A percentile compares a stretch with the other conserved stretches of the same genome.
These are phyloP conservation scores for Drosophila heteroneura DNA, from an alignment of 2,888 invertebrate species.

Conservation along the genomic window DNA sequence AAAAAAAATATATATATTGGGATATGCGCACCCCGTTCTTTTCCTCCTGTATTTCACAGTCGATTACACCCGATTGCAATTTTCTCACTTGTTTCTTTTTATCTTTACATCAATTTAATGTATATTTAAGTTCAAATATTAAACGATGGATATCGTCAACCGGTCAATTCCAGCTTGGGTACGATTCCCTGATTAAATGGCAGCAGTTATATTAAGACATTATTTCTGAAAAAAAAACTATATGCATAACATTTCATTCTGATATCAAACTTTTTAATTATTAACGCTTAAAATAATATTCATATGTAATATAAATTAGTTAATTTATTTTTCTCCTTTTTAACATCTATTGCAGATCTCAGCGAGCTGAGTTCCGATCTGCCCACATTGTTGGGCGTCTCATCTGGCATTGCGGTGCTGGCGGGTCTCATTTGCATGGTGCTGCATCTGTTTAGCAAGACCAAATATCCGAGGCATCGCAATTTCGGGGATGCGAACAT, in stretches of 20 bases:
- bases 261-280: neutral
- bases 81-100: neutral
- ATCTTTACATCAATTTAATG: too few species aligned
- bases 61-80: neutral
- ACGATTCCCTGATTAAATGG: neutral
- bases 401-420: conserved; percentile 93
- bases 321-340: neutral
- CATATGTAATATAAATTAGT: neutral
- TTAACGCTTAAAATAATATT: neutral
- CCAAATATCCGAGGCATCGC: conserved; percentile 88
- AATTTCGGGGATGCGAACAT: conserved; percentile 93
- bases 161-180: neutral
- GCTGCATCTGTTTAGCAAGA: conserved; percentile 91
- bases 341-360: conserved; percentile 87
- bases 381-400: conserved; percentile 94
- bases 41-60: neutral
- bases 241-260: neutral
- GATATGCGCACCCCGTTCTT: neutral
- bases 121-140: neutral
- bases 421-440: conserved; percentile 95
- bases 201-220: neutral
- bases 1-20: neutral
- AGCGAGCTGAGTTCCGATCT: conserved; percentile 93
- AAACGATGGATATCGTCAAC: neutral
- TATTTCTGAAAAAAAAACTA: neutral